Evolutionary conservation across 1,140 invertebrate genomes (phyloP), one percentile per base, ranked within the genome.

Genomic region (Leptopilina clavipes): DNA sequence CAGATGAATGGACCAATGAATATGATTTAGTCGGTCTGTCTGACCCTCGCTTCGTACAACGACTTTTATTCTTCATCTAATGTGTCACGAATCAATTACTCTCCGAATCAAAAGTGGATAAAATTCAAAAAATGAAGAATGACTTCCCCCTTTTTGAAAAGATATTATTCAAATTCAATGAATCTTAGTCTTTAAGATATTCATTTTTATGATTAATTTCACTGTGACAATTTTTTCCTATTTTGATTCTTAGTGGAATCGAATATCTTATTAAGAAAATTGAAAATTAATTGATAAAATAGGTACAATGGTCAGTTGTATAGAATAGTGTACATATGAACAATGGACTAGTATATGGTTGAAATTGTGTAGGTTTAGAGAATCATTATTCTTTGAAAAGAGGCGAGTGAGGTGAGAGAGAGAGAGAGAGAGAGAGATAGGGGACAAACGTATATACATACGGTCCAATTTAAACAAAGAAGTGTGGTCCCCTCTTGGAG

Each of bases 381-480:
- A 75, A 79, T 78, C 72, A 80, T 79, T 80, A 82, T 81, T 70
- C 48, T 31, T 54, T 37, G 76, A 82, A 73, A 77, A 37, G 76
- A 70, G 19, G 74, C 59, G 19, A 65, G 75, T 80, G 75, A 78
- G 76, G 80, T 78, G 79, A 77, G 83, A 31, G 25, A 31, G 5
- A 31, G 1, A 31, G 25, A 31, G 25, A 31, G 83, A 81, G 81
- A 77, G 77, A 78, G 82, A 76, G 56, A 76, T 80, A 70, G 82
- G 82, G 84, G 83, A 84, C 80, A 84, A n/a, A 82, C 83, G 81
- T 31, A 40, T 40, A n/a, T n/a, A n/a, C n/a, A n/a, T n/a, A n/a
- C n/a, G 78, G 79, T 77, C 79, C 82, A 86, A 88, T 88, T 88
- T 85, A 85, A 88, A 89, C 88, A 88, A 88, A 88, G 87, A 88